A percentile compares a stretch with the other conserved stretches of the same genome.
phyloP scores from a whole-genome alignment of 2,888 invertebrate genomes.

The Dendrolimus houi region DNA sequence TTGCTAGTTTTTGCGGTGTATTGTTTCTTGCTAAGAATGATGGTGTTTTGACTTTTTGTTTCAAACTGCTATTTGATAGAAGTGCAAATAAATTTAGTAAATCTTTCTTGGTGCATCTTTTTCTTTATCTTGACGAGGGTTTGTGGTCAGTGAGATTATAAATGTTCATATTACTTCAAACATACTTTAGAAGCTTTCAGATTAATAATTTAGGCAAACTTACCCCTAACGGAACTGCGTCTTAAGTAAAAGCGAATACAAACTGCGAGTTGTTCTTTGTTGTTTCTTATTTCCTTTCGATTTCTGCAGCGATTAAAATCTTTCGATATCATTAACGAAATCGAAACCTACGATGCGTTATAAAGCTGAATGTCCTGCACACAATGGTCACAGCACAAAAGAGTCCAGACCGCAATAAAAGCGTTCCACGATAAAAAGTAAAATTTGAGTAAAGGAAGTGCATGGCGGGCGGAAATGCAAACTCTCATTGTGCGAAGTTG shows the following conservation, averaged over 20 bases:
- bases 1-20: conserved; percentile 49
- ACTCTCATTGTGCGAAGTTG: conserved; percentile 71
- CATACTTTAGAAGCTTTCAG: conserved; percentile 7
- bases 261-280: conserved; percentile 6
- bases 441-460: conserved; percentile 72
- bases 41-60: conserved; percentile 56
- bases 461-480: conserved; percentile 74
- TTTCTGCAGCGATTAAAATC: conserved; percentile 61
- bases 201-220: not conserved
- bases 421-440: conserved; percentile 64
- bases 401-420: conserved; percentile 63
- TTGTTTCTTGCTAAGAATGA: conserved; percentile 52
- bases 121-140: conserved; percentile 43
- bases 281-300: conserved; percentile 56
- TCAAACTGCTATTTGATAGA: conserved; percentile 41
- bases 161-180: conserved; percentile 44
- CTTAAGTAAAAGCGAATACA: conserved; percentile 24
- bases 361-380: conserved; percentile 59
- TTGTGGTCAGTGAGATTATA: conserved; percentile 45
- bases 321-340: conserved; percentile 74
- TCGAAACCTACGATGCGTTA: conserved; percentile 69
- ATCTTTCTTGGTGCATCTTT: conserved; percentile 34
- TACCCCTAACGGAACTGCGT: conserved; percentile 18
- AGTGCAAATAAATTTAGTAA: conserved; percentile 63
- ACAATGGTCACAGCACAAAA: conserved; percentile 58